These are phyloP conservation scores for Callyntrura sp. DNA, from an alignment of 2,888 invertebrate genomes.

Conservation along the genomic window DNA sequence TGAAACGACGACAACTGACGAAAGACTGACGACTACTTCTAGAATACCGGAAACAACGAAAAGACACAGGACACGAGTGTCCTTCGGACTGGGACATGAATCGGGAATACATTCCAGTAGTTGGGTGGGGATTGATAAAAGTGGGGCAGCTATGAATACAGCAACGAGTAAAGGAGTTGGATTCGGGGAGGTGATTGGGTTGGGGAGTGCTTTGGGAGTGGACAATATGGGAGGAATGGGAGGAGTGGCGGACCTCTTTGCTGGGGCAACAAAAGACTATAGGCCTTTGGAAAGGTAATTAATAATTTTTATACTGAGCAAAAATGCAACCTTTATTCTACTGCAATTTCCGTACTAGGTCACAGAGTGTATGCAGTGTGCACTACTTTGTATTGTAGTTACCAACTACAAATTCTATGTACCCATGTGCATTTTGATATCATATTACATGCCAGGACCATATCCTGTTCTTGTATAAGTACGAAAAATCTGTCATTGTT, in stretches of 20 bases:
- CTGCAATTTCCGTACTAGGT: too few relatives aligned
- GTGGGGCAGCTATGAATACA: background rate
- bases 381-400: too few relatives aligned
- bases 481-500: background rate
- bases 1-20: slow-evolving; percentile 43
- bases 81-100: slow-evolving; percentile 69
- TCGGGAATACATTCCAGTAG: slow-evolving; percentile 65
- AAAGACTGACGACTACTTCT: slow-evolving; percentile 52
- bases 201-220: slow-evolving; percentile 2
- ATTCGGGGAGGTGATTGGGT: slow-evolving; percentile 52
- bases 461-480: too few relatives aligned
- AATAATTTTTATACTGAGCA: too few relatives aligned
- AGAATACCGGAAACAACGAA: slow-evolving; percentile 28
- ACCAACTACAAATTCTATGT: too few relatives aligned
- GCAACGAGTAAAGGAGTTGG: slow-evolving; percentile 14
- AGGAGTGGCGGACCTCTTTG: slow-evolving; percentile 29
- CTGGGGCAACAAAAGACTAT: slow-evolving; percentile 60
- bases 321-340: too few relatives aligned
- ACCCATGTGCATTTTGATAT: too few relatives aligned
- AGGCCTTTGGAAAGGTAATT: slow-evolving; percentile 71
- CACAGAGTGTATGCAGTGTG: too few relatives aligned
- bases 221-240: slow-evolving; percentile 9
- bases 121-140: slow-evolving; percentile 74
- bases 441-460: too few relatives aligned
- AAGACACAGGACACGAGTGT: slow-evolving; percentile 54